Conservation (phyloP, 2,888 invertebrate species). For the Idaea aversata region DNA sequence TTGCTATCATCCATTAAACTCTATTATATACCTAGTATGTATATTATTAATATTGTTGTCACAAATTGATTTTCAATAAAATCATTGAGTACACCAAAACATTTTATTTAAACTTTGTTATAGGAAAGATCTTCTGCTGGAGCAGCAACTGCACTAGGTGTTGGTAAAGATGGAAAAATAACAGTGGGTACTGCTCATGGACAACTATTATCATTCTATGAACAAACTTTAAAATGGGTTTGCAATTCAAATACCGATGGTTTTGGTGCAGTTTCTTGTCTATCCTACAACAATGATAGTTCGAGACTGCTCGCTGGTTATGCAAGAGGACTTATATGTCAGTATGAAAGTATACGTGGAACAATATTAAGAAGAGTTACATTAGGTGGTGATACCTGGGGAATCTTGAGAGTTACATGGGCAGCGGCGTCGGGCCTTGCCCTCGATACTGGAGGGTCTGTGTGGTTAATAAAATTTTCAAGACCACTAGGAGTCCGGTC, state of each 20-base stretch:
- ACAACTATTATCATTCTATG: constrained; percentile 86
- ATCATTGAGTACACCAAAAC: neutral
- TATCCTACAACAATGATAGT: constrained; percentile 93
- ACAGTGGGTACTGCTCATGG: constrained; percentile 98
- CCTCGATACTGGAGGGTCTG: constrained; percentile 96
- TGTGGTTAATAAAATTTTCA: constrained; percentile 95
- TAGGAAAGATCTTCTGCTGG: constrained; percentile 95
- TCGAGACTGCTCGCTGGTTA: constrained; percentile 88
- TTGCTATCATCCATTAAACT: neutral
- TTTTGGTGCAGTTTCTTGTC: constrained; percentile 87
- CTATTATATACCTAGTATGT: neutral
- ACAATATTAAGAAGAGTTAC: constrained; percentile 65
- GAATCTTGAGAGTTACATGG: constrained; percentile 69
- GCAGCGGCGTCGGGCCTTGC: constrained; percentile 69
- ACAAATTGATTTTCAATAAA: neutral
- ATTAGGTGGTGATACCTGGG: constrained; percentile 74
- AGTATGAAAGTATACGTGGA: constrained; percentile 91
- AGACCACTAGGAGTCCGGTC: constrained; percentile 92
- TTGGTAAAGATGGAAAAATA: constrained; percentile 84
- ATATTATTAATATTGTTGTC: constrained; percentile 6
- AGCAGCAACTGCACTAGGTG: constrained; percentile 91
- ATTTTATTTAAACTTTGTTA: constrained; percentile 30
- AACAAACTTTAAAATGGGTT: constrained; percentile 95
- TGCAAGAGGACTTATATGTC: constrained; percentile 91
- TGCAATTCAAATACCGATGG: constrained; percentile 84